Evolutionary conservation across 53 echinoderm and acorn worm species (phyloP), one percentile per base, ranked within the genome.

Genomic region (Holothuria scabra): DNA sequence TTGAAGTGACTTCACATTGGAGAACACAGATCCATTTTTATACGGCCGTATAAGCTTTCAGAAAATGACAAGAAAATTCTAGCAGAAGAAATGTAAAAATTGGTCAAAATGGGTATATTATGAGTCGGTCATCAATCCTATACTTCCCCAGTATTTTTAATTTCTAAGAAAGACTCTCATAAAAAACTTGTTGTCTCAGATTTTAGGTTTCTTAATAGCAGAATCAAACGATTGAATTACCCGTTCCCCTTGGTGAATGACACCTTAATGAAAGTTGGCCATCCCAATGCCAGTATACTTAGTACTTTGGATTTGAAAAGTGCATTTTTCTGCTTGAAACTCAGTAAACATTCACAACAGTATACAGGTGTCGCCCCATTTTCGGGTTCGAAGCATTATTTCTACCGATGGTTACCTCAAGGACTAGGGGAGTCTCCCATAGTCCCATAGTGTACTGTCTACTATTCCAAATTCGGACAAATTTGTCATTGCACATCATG

Each of bases 291-390:
- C 9, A 30, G 12, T 13, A 6, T 78, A 24, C 48, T 55, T 16
- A n/a, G 60, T 31, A 37, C 35, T 3, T 37, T 70, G 4, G 71
- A n/a, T n/a, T n/a, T n/a, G n/a, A n/a, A n/a, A n/a, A n/a, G n/a
- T n/a, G n/a, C n/a, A n/a, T n/a, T n/a, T n/a, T n/a, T n/a, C n/a
- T n/a, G n/a, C n/a, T n/a, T n/a, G n/a, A n/a, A n/a, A n/a, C n/a
- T n/a, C n/a, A n/a, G n/a, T n/a, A n/a, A n/a, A n/a, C n/a, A n/a
- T n/a, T n/a, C n/a, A n/a, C n/a, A n/a, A n/a, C n/a, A 8, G 9
- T 48, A 48, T 13, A 89, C 89, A 7, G 81, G 89, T 16, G 69
- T 89, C 20, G 89, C 89, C 1, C 68, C 89, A n/a, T 89, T 85
- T 70, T 82, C 81, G 55, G 90, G 82, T 26, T 86, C 82, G 4